A percentile compares a stretch with the other conserved stretches of the same genome.
These are phyloP conservation scores for Bombycilla garrulus DNA, from an alignment of 2,113 vertebrate genomes.

Conservation along the genomic window DNA sequence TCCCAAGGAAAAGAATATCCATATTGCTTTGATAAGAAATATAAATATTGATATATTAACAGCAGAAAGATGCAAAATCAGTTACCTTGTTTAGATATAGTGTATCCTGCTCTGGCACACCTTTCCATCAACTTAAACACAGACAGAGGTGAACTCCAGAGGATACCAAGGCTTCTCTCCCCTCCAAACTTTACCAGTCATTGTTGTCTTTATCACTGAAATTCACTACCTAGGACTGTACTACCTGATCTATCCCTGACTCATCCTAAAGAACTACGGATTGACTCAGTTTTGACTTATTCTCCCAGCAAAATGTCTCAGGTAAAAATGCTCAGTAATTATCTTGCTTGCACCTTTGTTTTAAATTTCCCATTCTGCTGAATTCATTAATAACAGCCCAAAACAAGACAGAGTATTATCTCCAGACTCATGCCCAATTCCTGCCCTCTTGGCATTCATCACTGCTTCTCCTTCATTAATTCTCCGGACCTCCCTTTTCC, in stretches of 20 bases:
- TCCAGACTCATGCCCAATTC: rapidly evolving
- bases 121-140: neutral
- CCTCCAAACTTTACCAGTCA: neutral
- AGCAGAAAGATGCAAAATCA: neutral
- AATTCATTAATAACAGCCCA: neutral
- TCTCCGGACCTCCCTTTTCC: neutral
- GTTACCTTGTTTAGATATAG: neutral
- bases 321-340: neutral
- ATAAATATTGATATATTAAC: neutral
- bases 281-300: neutral
- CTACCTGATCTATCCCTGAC: neutral
- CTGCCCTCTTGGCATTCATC: neutral
- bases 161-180: neutral
- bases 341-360: neutral
- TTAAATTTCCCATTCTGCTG: neutral
- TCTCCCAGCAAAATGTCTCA: neutral
- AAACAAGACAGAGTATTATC: neutral
- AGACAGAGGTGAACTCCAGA: neutral
- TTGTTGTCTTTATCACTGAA: neutral
- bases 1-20: neutral
- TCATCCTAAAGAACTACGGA: rapidly evolving
- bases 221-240: neutral
- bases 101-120: neutral
- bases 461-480: neutral
- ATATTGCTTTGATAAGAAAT: neutral